Evolutionary conservation across 2,113 vertebrate species (phyloP), one percentile per base, ranked within the genome.

Genomic region (Hyaena hyaena): DNA sequence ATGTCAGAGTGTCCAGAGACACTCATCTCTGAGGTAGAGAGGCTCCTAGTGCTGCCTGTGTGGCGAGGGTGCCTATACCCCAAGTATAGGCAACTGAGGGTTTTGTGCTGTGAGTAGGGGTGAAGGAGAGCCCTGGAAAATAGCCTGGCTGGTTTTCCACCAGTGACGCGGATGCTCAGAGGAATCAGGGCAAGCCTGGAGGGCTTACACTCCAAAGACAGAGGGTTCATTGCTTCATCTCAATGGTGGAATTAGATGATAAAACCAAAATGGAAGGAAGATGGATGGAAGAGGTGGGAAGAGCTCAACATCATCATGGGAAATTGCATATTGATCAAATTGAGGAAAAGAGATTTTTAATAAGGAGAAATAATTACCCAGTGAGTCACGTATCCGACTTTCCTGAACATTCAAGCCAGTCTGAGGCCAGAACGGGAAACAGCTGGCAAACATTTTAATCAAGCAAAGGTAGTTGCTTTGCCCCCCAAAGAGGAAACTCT

Each of bases 401-500:
- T 74, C 76, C 80, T 89, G 16, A 86, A 90, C 65, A 95, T 65
- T 76, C 19, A 48, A 90, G 50, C 35, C 35, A 88, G 45, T 35
- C 2, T 65, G 73, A 77, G 88, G 96, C n/a, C 63, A 87, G 95
- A 88, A 86, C 14, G 28, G 35, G 19, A 84, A 96, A 93, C 81
- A 96, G 73, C 73, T 96, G 73, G 93, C 88, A 71, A 96, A 96
- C 66, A 85, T 48, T 97, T 82, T 90, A 89, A 93, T 96, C 81
- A 86, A 68, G 28, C 24, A 45, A 94, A 95, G 63, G 35, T 88
- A 90, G 69, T 71, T 7, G 0, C 50, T 90, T 73, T 73, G 74
- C 53, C 65, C 50, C 48, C 21, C 35, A 85, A 90, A 74, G 94
- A 93, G 55, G 87, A 68, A 33, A 33, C 84, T n/a, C 39, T 81